phyloP scores from a whole-genome alignment of 1,140 invertebrate genomes.

The Macrocentrus cingulum region DNA sequence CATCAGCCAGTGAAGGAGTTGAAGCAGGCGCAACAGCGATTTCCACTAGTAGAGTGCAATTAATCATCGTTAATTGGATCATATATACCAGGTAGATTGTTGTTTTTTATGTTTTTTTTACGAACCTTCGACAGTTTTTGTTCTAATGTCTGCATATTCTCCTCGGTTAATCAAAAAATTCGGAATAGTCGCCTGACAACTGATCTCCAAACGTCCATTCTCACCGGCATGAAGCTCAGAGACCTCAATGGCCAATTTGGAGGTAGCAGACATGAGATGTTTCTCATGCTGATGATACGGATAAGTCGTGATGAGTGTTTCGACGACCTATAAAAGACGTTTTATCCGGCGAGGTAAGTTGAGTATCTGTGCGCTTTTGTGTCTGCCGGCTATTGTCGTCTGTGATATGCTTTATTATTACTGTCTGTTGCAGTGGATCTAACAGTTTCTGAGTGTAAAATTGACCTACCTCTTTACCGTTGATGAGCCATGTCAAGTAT shows the following conservation, averaged over 20 bases:
- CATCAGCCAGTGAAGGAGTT: slow-evolving; percentile 42
- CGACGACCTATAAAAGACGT: slow-evolving; percentile 41
- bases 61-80: slow-evolving; percentile 4
- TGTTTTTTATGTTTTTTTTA: slow-evolving; percentile 7
- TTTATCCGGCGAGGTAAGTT: no score
- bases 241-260: slow-evolving; percentile 65
- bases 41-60: slow-evolving; percentile 43
- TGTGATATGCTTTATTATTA: no score
- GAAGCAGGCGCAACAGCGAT: slow-evolving; percentile 41
- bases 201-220: slow-evolving; percentile 69
- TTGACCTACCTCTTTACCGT: slow-evolving; percentile 70
- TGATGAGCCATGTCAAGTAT: slow-evolving; percentile 80
- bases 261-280: slow-evolving; percentile 42
- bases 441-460: no score
- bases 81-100: neutral
- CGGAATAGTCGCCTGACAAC: slow-evolving; percentile 73
- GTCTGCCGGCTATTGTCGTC: neutral
- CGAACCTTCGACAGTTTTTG: slow-evolving; percentile 66
- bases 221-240: slow-evolving; percentile 64
- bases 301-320: slow-evolving; percentile 40
- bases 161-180: slow-evolving; percentile 64
- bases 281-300: slow-evolving; percentile 41
- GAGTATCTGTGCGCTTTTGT: no score
- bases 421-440: no score
- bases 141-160: slow-evolving; percentile 69